phyloP scores from a whole-genome alignment of 2,888 invertebrate species.

The Nephrotoma guestfalica region DNA sequence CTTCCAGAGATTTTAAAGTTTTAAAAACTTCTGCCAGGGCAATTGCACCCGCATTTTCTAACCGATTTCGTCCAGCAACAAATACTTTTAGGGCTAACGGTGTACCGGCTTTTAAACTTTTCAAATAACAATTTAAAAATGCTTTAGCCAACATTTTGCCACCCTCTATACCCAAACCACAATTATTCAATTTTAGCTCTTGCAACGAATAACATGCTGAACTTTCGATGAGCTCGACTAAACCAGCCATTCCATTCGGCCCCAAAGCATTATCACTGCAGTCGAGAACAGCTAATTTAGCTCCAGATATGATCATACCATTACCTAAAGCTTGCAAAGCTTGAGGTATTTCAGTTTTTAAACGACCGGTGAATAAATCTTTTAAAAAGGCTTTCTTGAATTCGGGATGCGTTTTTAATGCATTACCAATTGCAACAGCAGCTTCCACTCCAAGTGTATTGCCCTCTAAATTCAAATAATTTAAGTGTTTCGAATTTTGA shows the following conservation, averaged over 20 bases:
- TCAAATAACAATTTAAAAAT: constrained; percentile 51
- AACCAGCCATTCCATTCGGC: constrained; percentile 81
- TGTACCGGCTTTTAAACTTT: constrained; percentile 46
- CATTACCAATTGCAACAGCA: constrained; percentile 68
- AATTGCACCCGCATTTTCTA: constrained; percentile 87
- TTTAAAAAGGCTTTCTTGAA: constrained; percentile 79
- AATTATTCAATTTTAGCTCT: constrained; percentile 77
- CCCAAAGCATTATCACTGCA: constrained; percentile 96
- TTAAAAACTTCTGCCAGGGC: constrained; percentile 73
- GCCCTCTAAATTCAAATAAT: constrained; percentile 71
- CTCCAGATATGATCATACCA: constrained; percentile 67
- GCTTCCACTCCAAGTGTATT: constrained; percentile 88
- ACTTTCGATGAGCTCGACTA: constrained; percentile 69
- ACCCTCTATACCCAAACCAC: constrained; percentile 85
- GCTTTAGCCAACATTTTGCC: constrained; percentile 70
- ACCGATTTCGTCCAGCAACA: constrained; percentile 81
- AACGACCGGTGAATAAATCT: constrained; percentile 91
- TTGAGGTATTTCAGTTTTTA: constrained; percentile 88
- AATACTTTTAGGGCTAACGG: constrained; percentile 69
- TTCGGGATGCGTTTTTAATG: constrained; percentile 61
- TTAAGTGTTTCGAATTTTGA: constrained; percentile 47
- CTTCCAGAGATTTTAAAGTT: constrained; percentile 69
- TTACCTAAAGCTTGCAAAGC: constrained; percentile 66
- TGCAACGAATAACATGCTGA: constrained; percentile 68
- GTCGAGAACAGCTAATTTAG: constrained; percentile 69